Percentiles rank a stretch among this genome's conserved stretches.
Evolutionary conservation across 2,888 invertebrate species (phyloP).

Genomic region (Eupeodes latifasciatus): DNA sequence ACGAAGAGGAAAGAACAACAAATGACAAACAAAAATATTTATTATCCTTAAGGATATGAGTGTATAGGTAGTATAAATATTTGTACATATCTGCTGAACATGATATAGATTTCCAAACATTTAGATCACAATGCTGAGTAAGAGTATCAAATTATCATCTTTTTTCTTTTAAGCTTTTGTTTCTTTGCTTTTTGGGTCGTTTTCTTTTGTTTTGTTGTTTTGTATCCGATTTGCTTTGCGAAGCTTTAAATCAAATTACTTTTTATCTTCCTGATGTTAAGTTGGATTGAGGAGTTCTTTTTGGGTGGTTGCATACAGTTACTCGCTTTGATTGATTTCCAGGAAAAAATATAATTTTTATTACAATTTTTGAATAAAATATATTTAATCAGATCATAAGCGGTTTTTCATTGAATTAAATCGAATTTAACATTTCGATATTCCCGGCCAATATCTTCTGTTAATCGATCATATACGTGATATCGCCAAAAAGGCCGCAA

Average conservation of each 20-base stretch:
- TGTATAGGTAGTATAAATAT: not conserved
- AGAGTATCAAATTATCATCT: constrained; percentile 62
- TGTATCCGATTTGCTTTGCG: constrained; percentile 52
- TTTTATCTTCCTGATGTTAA: constrained; percentile 15
- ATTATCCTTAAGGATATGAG: constrained; percentile 36
- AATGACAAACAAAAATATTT: constrained; percentile 55
- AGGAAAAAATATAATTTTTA: not conserved
- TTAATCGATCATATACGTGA: too few species aligned
- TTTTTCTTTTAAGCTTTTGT: constrained; percentile 28
- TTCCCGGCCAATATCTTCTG: too few species aligned
- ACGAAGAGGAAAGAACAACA: constrained; percentile 33
- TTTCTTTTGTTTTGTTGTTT: constrained; percentile 34
- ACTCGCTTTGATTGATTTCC: not conserved
- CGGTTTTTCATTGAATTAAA: too few species aligned
- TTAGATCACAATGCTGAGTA: constrained; percentile 53
- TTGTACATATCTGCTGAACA: not conserved
- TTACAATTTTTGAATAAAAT: too few species aligned
- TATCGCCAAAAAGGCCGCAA: too few species aligned
- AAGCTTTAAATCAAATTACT: constrained; percentile 74
- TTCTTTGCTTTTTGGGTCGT: constrained; percentile 17
- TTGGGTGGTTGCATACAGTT: not conserved
- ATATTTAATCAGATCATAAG: too few species aligned
- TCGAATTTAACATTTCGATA: too few species aligned
- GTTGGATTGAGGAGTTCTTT: not conserved
- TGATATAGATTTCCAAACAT: constrained; percentile 32